Conservation (phyloP, 2,113 vertebrate species). For the Aramus guarauna region DNA sequence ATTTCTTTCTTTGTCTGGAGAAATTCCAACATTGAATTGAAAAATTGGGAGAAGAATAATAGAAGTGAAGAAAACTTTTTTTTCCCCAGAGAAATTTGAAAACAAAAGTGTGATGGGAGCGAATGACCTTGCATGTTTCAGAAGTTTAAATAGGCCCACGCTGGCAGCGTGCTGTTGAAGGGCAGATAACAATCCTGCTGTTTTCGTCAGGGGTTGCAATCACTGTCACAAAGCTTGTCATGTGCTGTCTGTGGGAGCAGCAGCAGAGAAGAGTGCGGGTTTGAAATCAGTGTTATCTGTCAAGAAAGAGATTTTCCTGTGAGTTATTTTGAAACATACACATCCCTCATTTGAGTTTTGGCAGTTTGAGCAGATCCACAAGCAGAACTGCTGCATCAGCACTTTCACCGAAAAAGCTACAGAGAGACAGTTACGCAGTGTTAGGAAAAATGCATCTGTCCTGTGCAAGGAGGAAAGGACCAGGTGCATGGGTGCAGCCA, state of each 20-base stretch:
- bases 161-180: background rate
- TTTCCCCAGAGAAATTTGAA: background rate
- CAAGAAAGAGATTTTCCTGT: background rate
- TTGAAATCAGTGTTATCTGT: background rate
- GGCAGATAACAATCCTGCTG: background rate
- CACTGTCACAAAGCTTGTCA: background rate
- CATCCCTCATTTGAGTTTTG: background rate
- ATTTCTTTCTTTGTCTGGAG: background rate
- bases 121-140: constrained; percentile 2
- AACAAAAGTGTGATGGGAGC: background rate
- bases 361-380: background rate
- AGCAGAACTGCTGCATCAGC: background rate
- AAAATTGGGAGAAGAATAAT: background rate
- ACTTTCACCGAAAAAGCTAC: background rate
- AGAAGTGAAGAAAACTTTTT: background rate
- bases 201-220: background rate
- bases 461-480: background rate
- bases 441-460: background rate
- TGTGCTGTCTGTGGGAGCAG: background rate
- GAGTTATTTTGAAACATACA: background rate
- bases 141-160: background rate
- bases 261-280: background rate
- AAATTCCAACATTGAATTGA: constrained; percentile 21
- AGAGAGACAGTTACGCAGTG: rapidly evolving
- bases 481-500: rapidly evolving